A percentile compares a stretch with the other conserved stretches of the same genome.
These are phyloP conservation scores for Actinia tenebrosa DNA, from an alignment of 64 coral and sea anemone species.

Conservation along the genomic window DNA sequence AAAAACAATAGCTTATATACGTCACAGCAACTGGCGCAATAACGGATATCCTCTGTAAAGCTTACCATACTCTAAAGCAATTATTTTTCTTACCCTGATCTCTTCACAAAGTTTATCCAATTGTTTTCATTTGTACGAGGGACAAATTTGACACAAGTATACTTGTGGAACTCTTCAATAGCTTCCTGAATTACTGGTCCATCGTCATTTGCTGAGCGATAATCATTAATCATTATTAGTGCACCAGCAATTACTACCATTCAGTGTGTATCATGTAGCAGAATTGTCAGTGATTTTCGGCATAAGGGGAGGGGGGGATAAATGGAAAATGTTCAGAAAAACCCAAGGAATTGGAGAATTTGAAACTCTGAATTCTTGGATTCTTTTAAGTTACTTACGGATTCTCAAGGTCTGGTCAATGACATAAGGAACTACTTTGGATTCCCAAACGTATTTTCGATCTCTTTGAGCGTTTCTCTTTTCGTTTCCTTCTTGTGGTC, in stretches of 20 bases:
- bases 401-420: not conserved
- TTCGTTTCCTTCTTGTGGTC: not conserved
- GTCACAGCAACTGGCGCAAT: not conserved
- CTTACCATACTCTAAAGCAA: too few relatives aligned
- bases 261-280: too few relatives aligned
- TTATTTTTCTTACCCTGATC: conserved; percentile 17
- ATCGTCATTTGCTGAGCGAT: not conserved
- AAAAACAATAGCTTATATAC: too few relatives aligned
- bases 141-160: conserved; percentile 42
- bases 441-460: conserved; percentile 27
- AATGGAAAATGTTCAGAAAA: too few relatives aligned
- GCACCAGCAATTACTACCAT: too few relatives aligned
- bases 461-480: conserved; percentile 43
- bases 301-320: too few relatives aligned
- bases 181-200: conserved; percentile 27
- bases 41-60: too few relatives aligned
- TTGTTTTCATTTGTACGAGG: conserved; percentile 21
- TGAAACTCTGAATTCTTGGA: not conserved
- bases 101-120: conserved; percentile 45
- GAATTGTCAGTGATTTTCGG: too few relatives aligned
- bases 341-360: too few relatives aligned
- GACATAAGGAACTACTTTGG: conserved; percentile 45
- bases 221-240: not conserved
- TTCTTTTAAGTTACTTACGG: not conserved
- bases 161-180: conserved; percentile 31